A percentile compares a stretch with the other conserved stretches of the same genome.
Evolutionary conservation across 2,888 invertebrate genomes (phyloP).

Genomic region (Cyclophora punctaria): DNA sequence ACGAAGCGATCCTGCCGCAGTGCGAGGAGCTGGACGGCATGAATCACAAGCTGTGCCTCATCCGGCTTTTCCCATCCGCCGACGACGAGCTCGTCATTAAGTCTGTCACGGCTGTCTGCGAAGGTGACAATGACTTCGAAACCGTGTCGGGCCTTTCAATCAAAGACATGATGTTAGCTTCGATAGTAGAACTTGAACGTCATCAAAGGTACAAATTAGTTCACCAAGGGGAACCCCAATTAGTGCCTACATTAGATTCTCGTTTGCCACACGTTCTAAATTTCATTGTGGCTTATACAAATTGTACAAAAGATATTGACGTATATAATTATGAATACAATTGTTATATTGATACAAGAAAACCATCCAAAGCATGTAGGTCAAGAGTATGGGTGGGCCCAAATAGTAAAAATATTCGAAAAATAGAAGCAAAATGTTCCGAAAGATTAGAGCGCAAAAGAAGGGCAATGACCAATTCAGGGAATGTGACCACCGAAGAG

Average conservation of each 20-base stretch:
- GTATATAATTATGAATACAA: slow-evolving; percentile 24
- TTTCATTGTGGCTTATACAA: slow-evolving; percentile 40
- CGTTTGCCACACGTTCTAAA: slow-evolving; percentile 36
- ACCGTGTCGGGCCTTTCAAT: slow-evolving; percentile 41
- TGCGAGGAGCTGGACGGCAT: slow-evolving; percentile 53
- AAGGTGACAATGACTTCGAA: slow-evolving; percentile 41
- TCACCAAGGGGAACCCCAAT: slow-evolving; percentile 41
- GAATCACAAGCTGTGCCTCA: slow-evolving; percentile 44
- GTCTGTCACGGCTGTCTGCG: slow-evolving; percentile 42
- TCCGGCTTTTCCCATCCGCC: slow-evolving; percentile 47
- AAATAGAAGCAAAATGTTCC: slow-evolving; percentile 30
- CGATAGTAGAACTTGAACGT: slow-evolving; percentile 39
- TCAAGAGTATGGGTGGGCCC: slow-evolving; percentile 41
- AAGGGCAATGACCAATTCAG: slow-evolving; percentile 30
- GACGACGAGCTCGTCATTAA: slow-evolving; percentile 45
- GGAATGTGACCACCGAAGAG: slow-evolving; percentile 36
- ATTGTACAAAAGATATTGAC: slow-evolving; percentile 41
- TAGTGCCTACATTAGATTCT: slow-evolving; percentile 44
- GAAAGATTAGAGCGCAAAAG: slow-evolving; percentile 22
- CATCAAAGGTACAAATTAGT: slow-evolving; percentile 38
- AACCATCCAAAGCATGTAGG: slow-evolving; percentile 34
- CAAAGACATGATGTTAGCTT: slow-evolving; percentile 29
- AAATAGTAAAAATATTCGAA: slow-evolving; percentile 33
- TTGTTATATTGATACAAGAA: slow-evolving; percentile 33
- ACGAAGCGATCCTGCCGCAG: slow-evolving; percentile 25